phyloP scores from a whole-genome alignment of 2,113 vertebrate species.

The Heptranchias perlo region DNA sequence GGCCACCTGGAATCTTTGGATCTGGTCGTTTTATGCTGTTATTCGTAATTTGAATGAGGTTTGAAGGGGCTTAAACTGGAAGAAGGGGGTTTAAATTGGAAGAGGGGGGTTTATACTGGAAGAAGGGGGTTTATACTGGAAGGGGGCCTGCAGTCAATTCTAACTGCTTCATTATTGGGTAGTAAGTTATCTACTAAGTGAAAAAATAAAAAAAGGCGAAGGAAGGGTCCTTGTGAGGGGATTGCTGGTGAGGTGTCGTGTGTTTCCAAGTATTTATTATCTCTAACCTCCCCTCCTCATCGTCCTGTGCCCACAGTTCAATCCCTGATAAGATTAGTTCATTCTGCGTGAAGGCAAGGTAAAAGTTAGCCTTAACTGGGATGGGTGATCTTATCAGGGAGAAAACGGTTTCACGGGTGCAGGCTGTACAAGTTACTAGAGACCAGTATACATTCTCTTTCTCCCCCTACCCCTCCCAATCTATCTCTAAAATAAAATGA shows the following conservation, averaged over 20 bases:
- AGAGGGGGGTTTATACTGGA: too few relatives aligned
- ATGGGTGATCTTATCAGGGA: background rate
- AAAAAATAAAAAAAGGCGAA: background rate
- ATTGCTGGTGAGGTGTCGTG: background rate
- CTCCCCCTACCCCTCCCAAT: background rate
- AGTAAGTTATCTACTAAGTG: background rate
- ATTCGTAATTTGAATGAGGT: background rate
- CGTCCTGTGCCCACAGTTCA: background rate
- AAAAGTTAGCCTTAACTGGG: background rate
- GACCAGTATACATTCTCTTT: background rate
- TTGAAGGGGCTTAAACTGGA: background rate
- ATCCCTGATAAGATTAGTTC: background rate
- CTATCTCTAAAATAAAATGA: background rate
- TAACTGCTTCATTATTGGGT: background rate
- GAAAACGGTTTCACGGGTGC: background rate
- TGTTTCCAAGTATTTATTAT: background rate
- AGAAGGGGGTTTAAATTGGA: too few relatives aligned
- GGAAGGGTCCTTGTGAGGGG: background rate
- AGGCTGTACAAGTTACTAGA: background rate
- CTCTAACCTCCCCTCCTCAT: background rate
- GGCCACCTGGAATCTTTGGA: background rate
- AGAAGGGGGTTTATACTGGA: too few relatives aligned
- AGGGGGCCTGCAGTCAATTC: background rate
- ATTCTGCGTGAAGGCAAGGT: background rate
- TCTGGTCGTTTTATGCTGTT: background rate